Base-by-base conservation (phyloP, 2,888 invertebrate genomes). In the Torymus tubicola region DNA sequence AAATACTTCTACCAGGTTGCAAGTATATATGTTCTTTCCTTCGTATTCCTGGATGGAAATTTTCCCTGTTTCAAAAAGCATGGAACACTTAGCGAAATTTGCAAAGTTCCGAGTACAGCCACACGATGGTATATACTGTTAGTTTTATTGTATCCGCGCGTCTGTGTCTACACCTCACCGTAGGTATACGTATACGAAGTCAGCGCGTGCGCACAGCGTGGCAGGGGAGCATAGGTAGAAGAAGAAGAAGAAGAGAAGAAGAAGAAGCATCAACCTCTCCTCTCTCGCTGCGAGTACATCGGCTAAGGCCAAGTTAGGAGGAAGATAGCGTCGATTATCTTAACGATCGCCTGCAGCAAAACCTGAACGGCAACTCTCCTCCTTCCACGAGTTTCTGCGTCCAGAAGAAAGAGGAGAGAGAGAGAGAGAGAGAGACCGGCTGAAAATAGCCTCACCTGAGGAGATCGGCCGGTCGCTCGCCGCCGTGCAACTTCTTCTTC, bases 301-400 rank as follows among this genome's bases (percentile, higher is more conserved):
- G 81, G 86, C 87, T 87, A 86, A 87, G 86, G 86, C 88, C 86
- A 87, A 89, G 88, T 89, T 89, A 89, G 90, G 88, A 88, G 85
- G 88, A 88, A 88, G 90, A 90, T 90, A 90, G 89, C 88, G 84
- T 86, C 89, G 89, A 90, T 90, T 90, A 90, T 90, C 88, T 90
- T 90, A 90, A 90, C 90, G 90, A 90, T 89, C 89, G 87, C 90
- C 86, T 88, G 88, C 84, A 86, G 89, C 88, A 90, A 90, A 90
- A 90, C 90, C 90, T 89, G 90, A 89, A 88, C 88, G 87, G 88
- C 88, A 90, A 90, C 89, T 88, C 88, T 87, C 87, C 86, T 81
- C 84, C 78, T 81, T 82, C 31, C 77, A 82, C 76, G 78, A 70
- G 81, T 80, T 83, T 83, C 81, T 84, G 83, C 79, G 42, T 8